Evolutionary conservation across 2,888 invertebrate genomes (phyloP), one percentile per base, ranked within the genome.

Genomic region (Griposia aprilina): DNA sequence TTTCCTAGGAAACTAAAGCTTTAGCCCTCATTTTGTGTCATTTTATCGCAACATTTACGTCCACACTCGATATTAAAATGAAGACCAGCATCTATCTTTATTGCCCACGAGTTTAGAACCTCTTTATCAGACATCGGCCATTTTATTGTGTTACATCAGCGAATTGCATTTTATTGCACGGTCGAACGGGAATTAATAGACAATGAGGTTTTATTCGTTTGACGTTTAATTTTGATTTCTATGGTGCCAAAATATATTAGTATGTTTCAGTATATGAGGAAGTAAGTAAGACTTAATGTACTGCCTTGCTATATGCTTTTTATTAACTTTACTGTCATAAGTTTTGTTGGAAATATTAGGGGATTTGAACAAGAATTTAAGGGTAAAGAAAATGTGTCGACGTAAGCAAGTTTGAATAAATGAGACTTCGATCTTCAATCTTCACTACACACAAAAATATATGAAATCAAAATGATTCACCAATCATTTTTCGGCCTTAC

Each of bases 71-170:
- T 77, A 87, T 87, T 86, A 72, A 83, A 87, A 83, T 71, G 59
- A 81, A 74, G 57, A 74, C 57, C 36, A 73, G 45, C 30, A 15
- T 66, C 48, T 87, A 15, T 66, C 48, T 87, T 87, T 83, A 88
- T 57, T 77, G 65, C 67, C 74, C n/a, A 45, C 60, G 62, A 69
- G 30, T 79, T 83, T 84, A 82, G 88, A 78, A n/a, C 73, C 36
- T 69, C 76, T 87, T 83, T 82, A 85, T 52, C 69, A 69, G 41
- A 68, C 57, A 7, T 48, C 7, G 45, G 55, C 68, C 11, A 70
- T 84, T 87, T 88, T 83, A 84, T 85, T 88, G 77, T 78, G n/a
- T 80, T 63, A 81, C 67, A 84, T 89, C 88, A 87, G 88, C 88
- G 63, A 74, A 78, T 62, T 84, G 87, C 87, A 81, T 80, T 88